A percentile compares a stretch with the other conserved stretches of the same genome.
Conservation (phyloP, 2,113 vertebrate genomes). For the Mormyrus lacerda region DNA sequence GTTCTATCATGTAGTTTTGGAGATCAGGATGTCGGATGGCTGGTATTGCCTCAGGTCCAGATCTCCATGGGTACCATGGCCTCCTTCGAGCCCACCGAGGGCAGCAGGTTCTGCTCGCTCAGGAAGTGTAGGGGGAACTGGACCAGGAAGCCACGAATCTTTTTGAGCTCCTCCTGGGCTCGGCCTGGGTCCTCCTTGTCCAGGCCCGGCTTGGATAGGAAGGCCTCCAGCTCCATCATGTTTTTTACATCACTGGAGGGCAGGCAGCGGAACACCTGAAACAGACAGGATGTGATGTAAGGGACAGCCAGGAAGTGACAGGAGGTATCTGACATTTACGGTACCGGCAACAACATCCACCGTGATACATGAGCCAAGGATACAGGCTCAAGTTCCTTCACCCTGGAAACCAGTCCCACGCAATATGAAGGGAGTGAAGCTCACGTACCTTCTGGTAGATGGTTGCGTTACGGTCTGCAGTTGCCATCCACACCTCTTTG, state of each 20-base stretch:
- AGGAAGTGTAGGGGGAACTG: constrained; percentile 91
- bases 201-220: constrained; percentile 67
- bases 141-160: constrained; percentile 89
- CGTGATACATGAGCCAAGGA: not conserved
- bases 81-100: constrained; percentile 88
- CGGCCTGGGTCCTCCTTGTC: constrained; percentile 69
- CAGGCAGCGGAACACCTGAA: constrained; percentile 89
- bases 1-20: not conserved
- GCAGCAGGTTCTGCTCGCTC: constrained; percentile 78
- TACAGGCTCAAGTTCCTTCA: not conserved
- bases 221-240: constrained; percentile 74
- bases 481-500: constrained; percentile 91
- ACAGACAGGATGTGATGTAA: not conserved
- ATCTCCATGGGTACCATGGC: constrained; percentile 92
- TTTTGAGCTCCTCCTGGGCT: constrained; percentile 82
- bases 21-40: not conserved
- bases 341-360: not conserved
- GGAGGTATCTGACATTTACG: not conserved
- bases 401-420: not conserved
- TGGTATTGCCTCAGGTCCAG: constrained; percentile 73
- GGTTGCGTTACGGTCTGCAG: constrained; percentile 78
- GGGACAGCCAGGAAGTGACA: not conserved
- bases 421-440: not conserved
- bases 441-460: constrained; percentile 79
- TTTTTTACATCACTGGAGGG: constrained; percentile 84